A percentile compares a stretch with the other conserved stretches of the same genome.
Evolutionary conservation across 2,113 vertebrate genomes (phyloP).

Genomic region (Falcunculus frontatus): DNA sequence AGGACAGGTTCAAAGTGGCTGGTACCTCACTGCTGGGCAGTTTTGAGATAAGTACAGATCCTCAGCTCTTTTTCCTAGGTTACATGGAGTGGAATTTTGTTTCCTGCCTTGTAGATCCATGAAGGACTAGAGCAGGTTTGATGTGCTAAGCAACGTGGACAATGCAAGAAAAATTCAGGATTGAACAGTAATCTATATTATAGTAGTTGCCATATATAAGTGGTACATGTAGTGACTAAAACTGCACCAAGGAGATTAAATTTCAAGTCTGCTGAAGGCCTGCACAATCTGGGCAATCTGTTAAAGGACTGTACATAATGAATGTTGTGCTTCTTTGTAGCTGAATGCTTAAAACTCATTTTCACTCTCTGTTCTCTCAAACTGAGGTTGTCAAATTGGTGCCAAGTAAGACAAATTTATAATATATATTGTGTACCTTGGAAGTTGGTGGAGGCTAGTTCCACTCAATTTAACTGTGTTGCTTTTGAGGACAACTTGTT

Average conservation of each 20-base stretch:
- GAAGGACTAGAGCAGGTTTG: neutral
- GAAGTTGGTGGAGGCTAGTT: constrained; percentile 58
- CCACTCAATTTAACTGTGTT: constrained; percentile 67
- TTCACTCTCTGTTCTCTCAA: constrained; percentile 41
- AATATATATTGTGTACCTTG: constrained; percentile 44
- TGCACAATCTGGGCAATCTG: constrained; percentile 49
- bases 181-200: neutral
- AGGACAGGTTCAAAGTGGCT: neutral
- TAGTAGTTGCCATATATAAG: neutral
- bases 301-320: constrained; percentile 22
- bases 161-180: neutral
- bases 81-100: neutral
- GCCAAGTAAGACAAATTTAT: constrained; percentile 58
- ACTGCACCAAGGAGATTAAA: neutral
- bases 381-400: constrained; percentile 50
- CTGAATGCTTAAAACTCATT: constrained; percentile 50
- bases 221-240: neutral
- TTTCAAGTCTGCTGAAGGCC: constrained; percentile 5
- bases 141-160: neutral
- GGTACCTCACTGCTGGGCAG: neutral
- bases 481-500: constrained; percentile 53
- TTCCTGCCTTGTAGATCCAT: neutral
- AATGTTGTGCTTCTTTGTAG: constrained; percentile 23
- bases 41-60: neutral
- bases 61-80: neutral